These are phyloP conservation scores for Leucopsar rothschildi DNA, from an alignment of 2,113 vertebrate species.

Conservation along the genomic window DNA sequence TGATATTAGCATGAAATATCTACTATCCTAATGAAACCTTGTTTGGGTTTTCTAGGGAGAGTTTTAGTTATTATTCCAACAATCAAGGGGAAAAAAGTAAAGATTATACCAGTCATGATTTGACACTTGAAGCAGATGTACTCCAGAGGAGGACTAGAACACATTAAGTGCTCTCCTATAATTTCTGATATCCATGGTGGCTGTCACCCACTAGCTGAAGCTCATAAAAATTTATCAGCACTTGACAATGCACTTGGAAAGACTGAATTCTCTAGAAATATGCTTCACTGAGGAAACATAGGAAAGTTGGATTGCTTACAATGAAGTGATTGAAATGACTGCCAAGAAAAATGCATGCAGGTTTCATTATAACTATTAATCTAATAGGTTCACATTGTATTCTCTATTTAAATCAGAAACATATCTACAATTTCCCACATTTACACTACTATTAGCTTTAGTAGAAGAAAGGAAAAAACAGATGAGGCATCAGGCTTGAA, in stretches of 20 bases:
- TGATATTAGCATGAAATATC: not conserved
- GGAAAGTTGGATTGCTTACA: conserved; percentile 71
- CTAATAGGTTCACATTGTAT: conserved; percentile 66
- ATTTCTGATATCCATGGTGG: conserved; percentile 60
- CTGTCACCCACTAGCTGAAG: conserved; percentile 65
- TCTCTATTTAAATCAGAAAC: conserved; percentile 57
- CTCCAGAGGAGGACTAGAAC: conserved; percentile 45
- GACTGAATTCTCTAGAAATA: conserved; percentile 72
- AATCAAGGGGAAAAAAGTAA: not conserved
- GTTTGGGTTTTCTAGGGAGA: conserved; percentile 31
- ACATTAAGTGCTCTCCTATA: conserved; percentile 51
- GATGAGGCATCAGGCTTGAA: conserved; percentile 64
- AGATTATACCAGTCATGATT: conserved; percentile 45
- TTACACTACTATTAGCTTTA: conserved; percentile 70
- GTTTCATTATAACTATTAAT: conserved; percentile 75
- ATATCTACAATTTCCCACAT: conserved; percentile 63
- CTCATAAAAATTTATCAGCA: conserved; percentile 71
- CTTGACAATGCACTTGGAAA: conserved; percentile 68
- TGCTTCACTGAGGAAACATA: conserved; percentile 70
- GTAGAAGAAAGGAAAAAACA: conserved; percentile 63
- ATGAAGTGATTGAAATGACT: conserved; percentile 71
- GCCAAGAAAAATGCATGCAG: conserved; percentile 71
- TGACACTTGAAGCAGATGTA: conserved; percentile 56
- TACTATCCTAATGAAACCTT: not conserved
- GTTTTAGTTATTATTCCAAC: conserved; percentile 16